Conservation (phyloP, 2,797 vertebrate genomes). For the Sandelia bainsii region DNA sequence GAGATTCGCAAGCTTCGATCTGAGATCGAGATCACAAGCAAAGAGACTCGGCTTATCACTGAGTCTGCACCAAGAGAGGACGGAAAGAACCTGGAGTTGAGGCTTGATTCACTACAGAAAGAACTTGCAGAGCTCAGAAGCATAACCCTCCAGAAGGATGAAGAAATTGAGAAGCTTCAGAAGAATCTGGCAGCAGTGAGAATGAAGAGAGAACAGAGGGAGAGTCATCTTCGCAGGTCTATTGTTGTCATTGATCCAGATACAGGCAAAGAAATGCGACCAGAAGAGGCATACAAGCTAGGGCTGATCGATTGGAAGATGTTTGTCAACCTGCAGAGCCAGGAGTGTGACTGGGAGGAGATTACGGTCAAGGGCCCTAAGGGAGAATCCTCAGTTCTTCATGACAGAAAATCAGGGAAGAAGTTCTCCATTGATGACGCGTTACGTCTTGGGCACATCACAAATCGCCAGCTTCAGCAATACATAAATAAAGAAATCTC, state of each 20-base stretch:
- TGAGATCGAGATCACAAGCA: conserved; percentile 92
- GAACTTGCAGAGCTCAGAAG: conserved; percentile 90
- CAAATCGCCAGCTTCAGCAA: conserved; percentile 88
- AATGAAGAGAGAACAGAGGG: conserved; percentile 94
- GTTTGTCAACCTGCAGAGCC: conserved; percentile 95
- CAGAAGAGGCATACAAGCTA: conserved; percentile 91
- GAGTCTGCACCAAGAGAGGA: conserved; percentile 83
- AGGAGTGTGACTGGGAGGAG: conserved; percentile 99
- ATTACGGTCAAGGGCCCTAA: conserved; percentile 92
- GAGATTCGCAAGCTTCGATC: conserved; percentile 92
- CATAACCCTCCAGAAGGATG: conserved; percentile 90
- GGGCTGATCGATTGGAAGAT: conserved; percentile 99
- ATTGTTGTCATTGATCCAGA: conserved; percentile 98
- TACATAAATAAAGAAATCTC: conserved; percentile 96
- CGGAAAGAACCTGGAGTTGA: conserved; percentile 88
- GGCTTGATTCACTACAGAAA: conserved; percentile 89
- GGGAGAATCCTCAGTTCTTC: conserved; percentile 93
- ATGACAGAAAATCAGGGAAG: conserved; percentile 94
- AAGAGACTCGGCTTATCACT: conserved; percentile 90
- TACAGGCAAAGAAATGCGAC: conserved; percentile 94
- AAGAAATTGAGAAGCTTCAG: conserved; percentile 91
- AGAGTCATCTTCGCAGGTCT: conserved; percentile 94
- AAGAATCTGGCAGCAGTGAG: conserved; percentile 88
- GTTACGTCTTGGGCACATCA: conserved; percentile 88
- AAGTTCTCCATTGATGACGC: conserved; percentile 97